A percentile compares a stretch with the other conserved stretches of the same genome.
Evolutionary conservation across 2,888 invertebrate genomes (phyloP).

Genomic region (Adelphocoris suturalis): DNA sequence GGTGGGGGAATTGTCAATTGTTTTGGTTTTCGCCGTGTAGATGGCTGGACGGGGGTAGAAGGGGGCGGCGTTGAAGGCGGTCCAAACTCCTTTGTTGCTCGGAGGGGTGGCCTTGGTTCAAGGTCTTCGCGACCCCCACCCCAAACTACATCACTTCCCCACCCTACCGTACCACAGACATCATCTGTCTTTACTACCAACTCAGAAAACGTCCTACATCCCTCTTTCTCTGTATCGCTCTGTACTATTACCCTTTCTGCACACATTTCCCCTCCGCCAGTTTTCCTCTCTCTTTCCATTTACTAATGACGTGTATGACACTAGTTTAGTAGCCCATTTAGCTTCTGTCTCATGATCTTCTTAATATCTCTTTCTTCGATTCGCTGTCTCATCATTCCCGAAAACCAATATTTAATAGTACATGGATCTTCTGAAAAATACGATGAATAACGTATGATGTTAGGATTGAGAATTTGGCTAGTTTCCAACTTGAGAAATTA

Average conservation of each 20-base stretch:
- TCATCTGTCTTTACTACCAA: conserved; percentile 24
- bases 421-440: no score
- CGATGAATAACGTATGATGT: no score
- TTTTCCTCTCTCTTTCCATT: not conserved
- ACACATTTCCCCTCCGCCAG: not conserved
- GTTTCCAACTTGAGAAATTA: no score
- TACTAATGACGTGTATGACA: not conserved
- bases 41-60: not conserved
- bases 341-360: not conserved
- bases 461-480: no score
- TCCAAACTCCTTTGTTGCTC: conserved; percentile 47
- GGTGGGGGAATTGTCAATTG: not conserved
- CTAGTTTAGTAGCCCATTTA: conserved; percentile 7
- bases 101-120: conserved; percentile 64
- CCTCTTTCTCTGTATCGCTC: not conserved
- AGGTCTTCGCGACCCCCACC: conserved; percentile 39
- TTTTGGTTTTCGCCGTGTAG: conserved; percentile 13
- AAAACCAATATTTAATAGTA: no score
- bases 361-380: not conserved
- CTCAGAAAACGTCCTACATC: conserved; percentile 31
- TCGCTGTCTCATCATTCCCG: no score
- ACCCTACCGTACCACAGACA: conserved; percentile 13
- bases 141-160: conserved; percentile 2
- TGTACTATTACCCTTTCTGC: conserved; percentile 38
- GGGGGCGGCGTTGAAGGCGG: conserved; percentile 48